A percentile compares a stretch with the other conserved stretches of the same genome.
phyloP scores from a whole-genome alignment of 2,888 invertebrate species.

The Nudaria mundana region DNA sequence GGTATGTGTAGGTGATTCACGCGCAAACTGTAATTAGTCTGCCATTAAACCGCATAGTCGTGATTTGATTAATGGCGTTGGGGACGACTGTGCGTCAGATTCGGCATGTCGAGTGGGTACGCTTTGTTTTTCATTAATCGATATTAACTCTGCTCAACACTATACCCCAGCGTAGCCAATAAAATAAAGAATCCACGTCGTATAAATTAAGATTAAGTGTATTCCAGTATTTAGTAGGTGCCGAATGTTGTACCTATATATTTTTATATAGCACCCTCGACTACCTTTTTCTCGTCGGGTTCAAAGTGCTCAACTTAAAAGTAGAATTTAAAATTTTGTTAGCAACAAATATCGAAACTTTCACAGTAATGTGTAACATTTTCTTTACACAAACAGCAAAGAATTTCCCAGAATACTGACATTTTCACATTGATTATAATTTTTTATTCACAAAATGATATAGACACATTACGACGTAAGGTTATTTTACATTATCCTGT shows the following conservation, averaged over 20 bases:
- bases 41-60: conserved; percentile 69
- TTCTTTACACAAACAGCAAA: no score
- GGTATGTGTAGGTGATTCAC: conserved; percentile 52
- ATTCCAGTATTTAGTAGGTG: conserved; percentile 19
- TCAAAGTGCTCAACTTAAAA: no score
- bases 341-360: no score
- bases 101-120: conserved; percentile 29
- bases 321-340: no score
- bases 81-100: conserved; percentile 39
- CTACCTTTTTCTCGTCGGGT: no score
- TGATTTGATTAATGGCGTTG: conserved; percentile 71
- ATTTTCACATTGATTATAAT: no score
- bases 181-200: conserved; percentile 8
- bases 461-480: no score
- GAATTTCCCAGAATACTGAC: no score
- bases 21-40: conserved; percentile 73
- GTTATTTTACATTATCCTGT: no score
- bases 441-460: no score
- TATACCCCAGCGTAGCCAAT: conserved; percentile 18
- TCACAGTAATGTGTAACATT: no score
- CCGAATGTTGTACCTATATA: conserved; percentile 2
- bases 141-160: conserved; percentile 34
- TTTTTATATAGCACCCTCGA: no score
- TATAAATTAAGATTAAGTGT: conserved; percentile 14
- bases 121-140: conserved; percentile 54